phyloP scores from a whole-genome alignment of 2,888 invertebrate species.

The Altica lythri region DNA sequence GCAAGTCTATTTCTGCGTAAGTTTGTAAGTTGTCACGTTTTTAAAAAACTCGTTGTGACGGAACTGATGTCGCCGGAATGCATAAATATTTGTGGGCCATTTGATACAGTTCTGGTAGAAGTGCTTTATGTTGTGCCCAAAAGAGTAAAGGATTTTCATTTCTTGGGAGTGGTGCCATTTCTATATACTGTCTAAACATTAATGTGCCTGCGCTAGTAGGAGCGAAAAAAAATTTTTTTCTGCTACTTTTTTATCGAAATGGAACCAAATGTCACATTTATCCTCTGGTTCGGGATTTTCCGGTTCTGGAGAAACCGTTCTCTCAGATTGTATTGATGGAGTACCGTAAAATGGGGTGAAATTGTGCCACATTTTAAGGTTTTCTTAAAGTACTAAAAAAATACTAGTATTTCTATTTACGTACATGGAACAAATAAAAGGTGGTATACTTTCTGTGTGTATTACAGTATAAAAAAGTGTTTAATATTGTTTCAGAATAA shows the following conservation, averaged over 20 bases:
- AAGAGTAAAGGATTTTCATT: slow-evolving; percentile 32
- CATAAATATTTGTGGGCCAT: slow-evolving; percentile 35
- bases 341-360: too few relatives aligned
- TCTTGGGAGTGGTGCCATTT: slow-evolving; percentile 22
- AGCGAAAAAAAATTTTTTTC: slow-evolving; percentile 11
- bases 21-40: slow-evolving; percentile 39
- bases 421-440: too few relatives aligned
- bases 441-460: too few relatives aligned
- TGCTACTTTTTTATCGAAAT: slow-evolving; percentile 29
- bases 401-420: too few relatives aligned
- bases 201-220: slow-evolving; percentile 20
- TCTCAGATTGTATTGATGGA: neutral
- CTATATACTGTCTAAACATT: slow-evolving; percentile 27
- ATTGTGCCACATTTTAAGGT: too few relatives aligned
- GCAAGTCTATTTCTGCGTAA: slow-evolving; percentile 33
- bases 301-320: neutral
- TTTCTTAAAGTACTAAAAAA: too few relatives aligned
- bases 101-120: slow-evolving; percentile 37
- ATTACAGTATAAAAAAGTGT: too few relatives aligned
- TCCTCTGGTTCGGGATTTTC: neutral
- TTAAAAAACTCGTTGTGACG: slow-evolving; percentile 41
- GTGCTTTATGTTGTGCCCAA: slow-evolving; percentile 34
- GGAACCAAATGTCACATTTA: slow-evolving; percentile 17
- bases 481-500: too few relatives aligned
- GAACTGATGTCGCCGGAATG: slow-evolving; percentile 40